A percentile compares a stretch with the other conserved stretches of the same genome.
Conservation (phyloP, 2,888 invertebrate genomes). For the Philereme vetulata region DNA sequence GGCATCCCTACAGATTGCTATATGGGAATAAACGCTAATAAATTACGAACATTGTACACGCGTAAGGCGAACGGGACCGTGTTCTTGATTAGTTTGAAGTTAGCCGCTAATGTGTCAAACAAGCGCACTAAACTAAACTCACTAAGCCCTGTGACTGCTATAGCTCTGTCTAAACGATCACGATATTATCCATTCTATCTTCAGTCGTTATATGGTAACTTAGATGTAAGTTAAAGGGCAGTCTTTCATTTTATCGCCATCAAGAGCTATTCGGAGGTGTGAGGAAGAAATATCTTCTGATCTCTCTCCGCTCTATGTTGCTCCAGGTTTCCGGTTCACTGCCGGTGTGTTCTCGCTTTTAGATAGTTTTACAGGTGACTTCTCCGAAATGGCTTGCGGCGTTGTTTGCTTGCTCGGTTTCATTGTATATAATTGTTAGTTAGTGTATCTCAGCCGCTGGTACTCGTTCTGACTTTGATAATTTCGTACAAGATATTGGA, state of each 20-base stretch:
- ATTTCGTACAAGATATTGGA: background rate
- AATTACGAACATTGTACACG: slow-evolving; percentile 80
- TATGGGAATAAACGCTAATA: slow-evolving; percentile 82
- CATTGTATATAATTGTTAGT: slow-evolving; percentile 18
- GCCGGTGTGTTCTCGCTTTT: slow-evolving; percentile 31
- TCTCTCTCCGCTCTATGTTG: slow-evolving; percentile 35
- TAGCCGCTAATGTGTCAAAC: slow-evolving; percentile 72
- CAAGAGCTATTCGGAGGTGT: slow-evolving; percentile 42
- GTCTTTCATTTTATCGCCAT: slow-evolving; percentile 39
- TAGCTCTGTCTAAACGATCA: slow-evolving; percentile 25
- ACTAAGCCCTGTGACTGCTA: slow-evolving; percentile 19
- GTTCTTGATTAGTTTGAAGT: slow-evolving; percentile 82
- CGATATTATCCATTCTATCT: slow-evolving; percentile 30
- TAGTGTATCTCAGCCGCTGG: slow-evolving; percentile 13
- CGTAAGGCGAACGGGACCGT: slow-evolving; percentile 71
- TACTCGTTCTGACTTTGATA: slow-evolving; percentile 11
- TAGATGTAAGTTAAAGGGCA: slow-evolving; percentile 36
- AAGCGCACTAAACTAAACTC: slow-evolving; percentile 47
- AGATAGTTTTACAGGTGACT: slow-evolving; percentile 39
- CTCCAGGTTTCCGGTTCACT: slow-evolving; percentile 32
- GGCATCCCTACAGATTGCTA: slow-evolving; percentile 81
- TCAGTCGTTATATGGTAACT: slow-evolving; percentile 34
- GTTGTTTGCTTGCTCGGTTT: slow-evolving; percentile 24
- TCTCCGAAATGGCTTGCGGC: slow-evolving; percentile 22
- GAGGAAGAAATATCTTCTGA: slow-evolving; percentile 46